phyloP scores from a whole-genome alignment of 2,888 invertebrate species.

The Polylopha cassiicola region DNA sequence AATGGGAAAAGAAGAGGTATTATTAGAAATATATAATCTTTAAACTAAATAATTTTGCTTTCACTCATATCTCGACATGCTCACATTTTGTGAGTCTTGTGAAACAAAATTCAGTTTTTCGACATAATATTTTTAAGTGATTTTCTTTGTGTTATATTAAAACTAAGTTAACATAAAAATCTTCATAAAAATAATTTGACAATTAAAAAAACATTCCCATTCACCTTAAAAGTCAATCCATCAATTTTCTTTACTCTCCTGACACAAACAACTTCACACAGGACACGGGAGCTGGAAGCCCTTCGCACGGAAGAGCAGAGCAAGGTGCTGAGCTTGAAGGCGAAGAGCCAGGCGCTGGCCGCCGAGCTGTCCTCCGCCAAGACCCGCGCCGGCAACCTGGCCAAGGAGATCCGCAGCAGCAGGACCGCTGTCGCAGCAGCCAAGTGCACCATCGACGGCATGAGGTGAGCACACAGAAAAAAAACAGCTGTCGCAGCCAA shows the following conservation, averaged over 20 bases:
- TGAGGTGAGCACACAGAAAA: constrained; percentile 77
- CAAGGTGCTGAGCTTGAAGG: constrained; percentile 89
- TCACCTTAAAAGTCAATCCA: too few relatives aligned
- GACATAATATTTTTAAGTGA: background rate
- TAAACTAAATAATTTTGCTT: too few relatives aligned
- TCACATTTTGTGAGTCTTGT: too few relatives aligned
- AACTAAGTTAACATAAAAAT: too few relatives aligned
- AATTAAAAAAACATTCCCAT: too few relatives aligned
- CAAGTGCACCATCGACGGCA: constrained; percentile 97
- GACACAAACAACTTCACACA: constrained; percentile 24
- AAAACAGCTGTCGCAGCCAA: too few relatives aligned
- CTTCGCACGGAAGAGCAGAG: constrained; percentile 91
- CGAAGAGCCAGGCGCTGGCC: constrained; percentile 88
- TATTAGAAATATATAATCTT: too few relatives aligned
- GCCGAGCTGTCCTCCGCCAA: constrained; percentile 84
- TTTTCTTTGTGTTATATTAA: too few relatives aligned
- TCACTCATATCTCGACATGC: too few relatives aligned
- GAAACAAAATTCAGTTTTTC: too few relatives aligned
- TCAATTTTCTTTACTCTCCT: background rate
- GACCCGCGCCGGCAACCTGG: constrained; percentile 52
- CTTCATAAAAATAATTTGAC: too few relatives aligned
- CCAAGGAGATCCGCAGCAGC: constrained; percentile 61
- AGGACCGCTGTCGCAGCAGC: constrained; percentile 90
- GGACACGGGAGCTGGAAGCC: constrained; percentile 89
- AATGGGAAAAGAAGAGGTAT: constrained; percentile 95